Conservation (phyloP, 1,140 invertebrate genomes). For the Tetragonula clypearis region DNA sequence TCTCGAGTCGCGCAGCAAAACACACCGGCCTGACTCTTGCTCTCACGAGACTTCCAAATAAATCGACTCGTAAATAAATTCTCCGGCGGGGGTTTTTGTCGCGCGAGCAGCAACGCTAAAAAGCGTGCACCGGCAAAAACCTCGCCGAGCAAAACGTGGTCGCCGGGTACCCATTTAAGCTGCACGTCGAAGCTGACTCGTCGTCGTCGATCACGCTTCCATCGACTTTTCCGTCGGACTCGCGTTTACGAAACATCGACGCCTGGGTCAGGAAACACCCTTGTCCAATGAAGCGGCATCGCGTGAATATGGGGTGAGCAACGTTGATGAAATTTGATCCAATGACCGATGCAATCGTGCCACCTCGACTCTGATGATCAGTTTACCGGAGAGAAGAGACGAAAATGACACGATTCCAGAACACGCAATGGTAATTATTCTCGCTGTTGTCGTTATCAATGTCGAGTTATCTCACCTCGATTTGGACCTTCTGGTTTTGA, state of each 20-base stretch:
- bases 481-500: slow-evolving; percentile 30
- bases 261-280: slow-evolving; percentile 18
- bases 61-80: slow-evolving; percentile 48
- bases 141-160: slow-evolving; percentile 14
- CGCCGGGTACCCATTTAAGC: slow-evolving; percentile 2
- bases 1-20: not conserved
- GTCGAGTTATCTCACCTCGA: slow-evolving; percentile 43
- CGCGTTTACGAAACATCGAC: slow-evolving; percentile 7
- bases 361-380: slow-evolving; percentile 46
- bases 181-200: not conserved
- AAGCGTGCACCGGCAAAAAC: slow-evolving; percentile 18
- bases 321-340: slow-evolving; percentile 43
- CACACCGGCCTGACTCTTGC: not conserved
- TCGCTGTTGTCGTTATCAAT: slow-evolving; percentile 58
- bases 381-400: slow-evolving; percentile 12
- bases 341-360: slow-evolving; percentile 53
- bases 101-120: slow-evolving; percentile 13
- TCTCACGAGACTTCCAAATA: slow-evolving; percentile 28
- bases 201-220: not conserved
- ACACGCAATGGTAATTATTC: slow-evolving; percentile 34
- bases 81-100: slow-evolving; percentile 26
- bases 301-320: not conserved
- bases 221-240: not conserved
- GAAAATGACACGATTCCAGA: not conserved
- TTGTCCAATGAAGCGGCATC: slow-evolving; percentile 41